Evolutionary conservation across 1,140 invertebrate species (phyloP).

Genomic region (Drosophila arawakana): DNA sequence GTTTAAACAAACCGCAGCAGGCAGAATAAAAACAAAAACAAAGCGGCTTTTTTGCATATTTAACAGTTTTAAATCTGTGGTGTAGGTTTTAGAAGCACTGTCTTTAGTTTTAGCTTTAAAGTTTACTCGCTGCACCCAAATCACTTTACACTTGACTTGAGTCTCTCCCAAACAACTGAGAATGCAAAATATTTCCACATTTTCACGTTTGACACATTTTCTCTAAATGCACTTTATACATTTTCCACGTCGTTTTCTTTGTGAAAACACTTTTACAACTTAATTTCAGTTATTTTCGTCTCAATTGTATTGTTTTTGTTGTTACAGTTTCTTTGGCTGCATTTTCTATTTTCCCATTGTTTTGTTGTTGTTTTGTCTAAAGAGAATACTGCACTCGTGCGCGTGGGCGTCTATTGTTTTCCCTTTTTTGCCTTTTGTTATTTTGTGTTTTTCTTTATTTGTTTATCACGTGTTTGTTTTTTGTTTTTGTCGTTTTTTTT

Average conservation of each 20-base stretch:
- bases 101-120: not conserved
- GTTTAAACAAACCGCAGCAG: conserved; percentile 16
- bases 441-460: conserved; percentile 40
- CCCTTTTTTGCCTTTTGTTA: conserved; percentile 19
- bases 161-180: conserved; percentile 3
- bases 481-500: conserved; percentile 33
- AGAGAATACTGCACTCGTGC: conserved; percentile 48
- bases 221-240: conserved; percentile 37
- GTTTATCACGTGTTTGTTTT: conserved; percentile 66
- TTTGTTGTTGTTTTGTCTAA: conserved; percentile 13
- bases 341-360: conserved; percentile 6
- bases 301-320: conserved; percentile 62
- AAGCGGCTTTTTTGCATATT: not conserved
- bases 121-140: conserved; percentile 13
- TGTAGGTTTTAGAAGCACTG: not conserved
- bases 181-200: conserved; percentile 32
- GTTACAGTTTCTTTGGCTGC: conserved; percentile 60
- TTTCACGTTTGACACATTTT: conserved; percentile 35
- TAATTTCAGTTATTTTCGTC: conserved; percentile 57
- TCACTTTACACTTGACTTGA: conserved; percentile 19
- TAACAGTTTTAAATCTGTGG: conserved; percentile 4
- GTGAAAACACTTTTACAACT: conserved; percentile 58
- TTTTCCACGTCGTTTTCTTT: conserved; percentile 52
- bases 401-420: conserved; percentile 67
- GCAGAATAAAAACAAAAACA: conserved; percentile 2